Base-by-base conservation (phyloP, 2,113 vertebrate genomes). In the Opisthocomus hoazin region DNA sequence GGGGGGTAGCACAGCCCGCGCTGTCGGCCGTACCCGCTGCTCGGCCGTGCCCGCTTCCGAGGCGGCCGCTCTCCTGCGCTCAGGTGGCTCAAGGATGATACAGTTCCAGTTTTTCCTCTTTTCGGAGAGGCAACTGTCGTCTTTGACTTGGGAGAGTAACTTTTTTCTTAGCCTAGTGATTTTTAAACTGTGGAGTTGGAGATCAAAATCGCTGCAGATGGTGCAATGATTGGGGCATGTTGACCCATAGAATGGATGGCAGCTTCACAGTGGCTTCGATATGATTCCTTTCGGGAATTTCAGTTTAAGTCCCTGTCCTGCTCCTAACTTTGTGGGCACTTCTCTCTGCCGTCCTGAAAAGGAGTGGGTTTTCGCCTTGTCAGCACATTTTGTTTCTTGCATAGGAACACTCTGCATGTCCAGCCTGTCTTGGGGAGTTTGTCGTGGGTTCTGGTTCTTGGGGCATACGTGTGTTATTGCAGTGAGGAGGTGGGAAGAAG, bases 381-480 rank as follows among this genome's bases (percentile, higher is more conserved):
- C 68, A 81, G 56, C 70, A 22, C 12, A 4, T 41, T 45, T 22
- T 51, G 56, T 77, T 94, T 54, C 50, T 66, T 93, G 48, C 18
- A 1, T 4, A 9, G 73, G 37, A 75, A 8, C 4, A 1, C 26
- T 37, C 24, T 15, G 30, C 51, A 22, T 20, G 46, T 32, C 79
- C 43, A 13, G 15, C 11, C 27, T 71, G 11, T 22, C 64, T 26
- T 75, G 37, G 29, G 50, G 75, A 36, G 21, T 27, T 77, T 37
- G 41, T 65, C 54, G 12, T 53, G 75, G 32, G 4, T 45, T 77
- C 71, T 90, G 54, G 6, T 46, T 73, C 75, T 36, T 0, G 0
- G 32, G 39, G 17, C 45, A 10, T 6, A 57, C 0, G 1, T 29
- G 2, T 34, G 26, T n/a, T 24, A 1, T 45, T 64, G 5, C 45